A percentile compares a stretch with the other conserved stretches of the same genome.
Conservation (phyloP, 2,113 vertebrate species). For the crab-eating macaque (Macaca fascicularis) region T2T-MFA8v1.1 NC_088388.1:25038501-25039000, state of each 20-base stretch:
- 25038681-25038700: slow-evolving; percentile 76
- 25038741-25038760: slow-evolving; percentile 84
- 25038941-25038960: not conserved
- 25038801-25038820: slow-evolving; percentile 59
- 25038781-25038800: slow-evolving; percentile 76
- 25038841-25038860: slow-evolving; percentile 11
- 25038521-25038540: slow-evolving; percentile 64
- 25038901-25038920: not conserved
- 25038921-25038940: not conserved
- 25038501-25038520: slow-evolving; percentile 54
- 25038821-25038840: slow-evolving; percentile 51
- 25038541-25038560: slow-evolving; percentile 75
- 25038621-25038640: slow-evolving; percentile 78
- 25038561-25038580: slow-evolving; percentile 71
- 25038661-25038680: slow-evolving; percentile 86
- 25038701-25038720: slow-evolving; percentile 83
- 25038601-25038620: slow-evolving; percentile 76
- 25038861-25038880: slow-evolving; percentile 38
- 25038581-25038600: slow-evolving; percentile 80
- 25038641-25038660: slow-evolving; percentile 78
- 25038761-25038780: slow-evolving; percentile 68
- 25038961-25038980: not conserved
- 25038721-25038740: slow-evolving; percentile 81
- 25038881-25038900: not conserved
- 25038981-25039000: not conserved